Conservation (phyloP, 23 tunicate genomes). For the Oikopleura dioica region DNA sequence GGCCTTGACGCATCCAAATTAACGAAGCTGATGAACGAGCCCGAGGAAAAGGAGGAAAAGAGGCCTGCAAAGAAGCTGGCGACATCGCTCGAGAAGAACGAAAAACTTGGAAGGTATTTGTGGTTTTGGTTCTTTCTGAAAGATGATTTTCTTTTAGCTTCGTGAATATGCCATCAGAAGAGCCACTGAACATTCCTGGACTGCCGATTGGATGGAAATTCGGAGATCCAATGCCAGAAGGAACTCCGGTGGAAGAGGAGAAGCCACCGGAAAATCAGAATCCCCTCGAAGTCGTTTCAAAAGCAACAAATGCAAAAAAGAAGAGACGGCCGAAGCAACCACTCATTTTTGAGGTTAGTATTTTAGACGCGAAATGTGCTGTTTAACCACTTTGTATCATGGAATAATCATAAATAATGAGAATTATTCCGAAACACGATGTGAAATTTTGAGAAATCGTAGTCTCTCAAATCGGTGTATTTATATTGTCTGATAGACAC, state of each 20-base stretch:
- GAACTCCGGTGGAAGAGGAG: neutral
- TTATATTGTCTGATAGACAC: neutral
- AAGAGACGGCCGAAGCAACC: constrained; percentile 9
- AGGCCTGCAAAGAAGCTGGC: no score
- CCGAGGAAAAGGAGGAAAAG: no score
- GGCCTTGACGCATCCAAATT: no score
- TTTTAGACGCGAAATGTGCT: no score
- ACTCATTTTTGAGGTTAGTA: neutral
- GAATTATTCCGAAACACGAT: neutral
- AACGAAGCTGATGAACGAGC: no score
- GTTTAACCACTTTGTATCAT: no score
- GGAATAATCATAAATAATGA: no score
- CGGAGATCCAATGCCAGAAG: constrained; percentile 10
- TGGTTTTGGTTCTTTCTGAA: no score
- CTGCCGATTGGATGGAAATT: neutral
- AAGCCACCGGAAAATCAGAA: neutral
- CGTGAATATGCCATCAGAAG: constrained; percentile 11
- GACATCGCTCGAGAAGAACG: no score
- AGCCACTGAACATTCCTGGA: neutral
- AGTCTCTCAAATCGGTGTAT: neutral
- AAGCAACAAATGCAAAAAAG: neutral
- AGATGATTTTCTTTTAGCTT: no score
- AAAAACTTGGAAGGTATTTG: no score
- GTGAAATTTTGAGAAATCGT: neutral
- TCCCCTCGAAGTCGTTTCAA: neutral